These are phyloP conservation scores for Standfussiana lucernea DNA, from an alignment of 2,888 invertebrate species.

Conservation along the genomic window DNA sequence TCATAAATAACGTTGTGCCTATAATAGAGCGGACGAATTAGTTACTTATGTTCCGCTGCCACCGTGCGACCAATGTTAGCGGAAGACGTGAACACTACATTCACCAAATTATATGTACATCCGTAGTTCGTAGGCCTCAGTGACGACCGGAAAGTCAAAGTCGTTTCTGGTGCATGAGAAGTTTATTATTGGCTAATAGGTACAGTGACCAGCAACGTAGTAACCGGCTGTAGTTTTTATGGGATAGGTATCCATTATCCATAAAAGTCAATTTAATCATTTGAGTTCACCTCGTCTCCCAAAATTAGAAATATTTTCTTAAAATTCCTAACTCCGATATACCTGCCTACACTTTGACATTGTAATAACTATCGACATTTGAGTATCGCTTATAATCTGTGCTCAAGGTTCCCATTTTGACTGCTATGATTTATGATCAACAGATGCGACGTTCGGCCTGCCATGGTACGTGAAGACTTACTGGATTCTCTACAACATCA, in stretches of 20 bases:
- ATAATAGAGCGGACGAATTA: constrained; percentile 33
- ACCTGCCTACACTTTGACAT: constrained; percentile 35
- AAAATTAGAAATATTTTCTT: constrained; percentile 17
- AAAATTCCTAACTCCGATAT: neutral
- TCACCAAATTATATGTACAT: constrained; percentile 42
- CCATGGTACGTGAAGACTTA: constrained; percentile 88
- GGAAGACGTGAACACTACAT: constrained; percentile 35
- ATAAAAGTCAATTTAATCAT: constrained; percentile 1
- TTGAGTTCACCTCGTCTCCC: constrained; percentile 31
- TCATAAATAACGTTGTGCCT: constrained; percentile 27
- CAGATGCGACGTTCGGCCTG: constrained; percentile 84
- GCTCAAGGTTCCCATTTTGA: constrained; percentile 22
- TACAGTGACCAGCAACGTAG: neutral
- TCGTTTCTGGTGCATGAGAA: constrained; percentile 25
- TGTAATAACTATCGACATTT: constrained; percentile 36
- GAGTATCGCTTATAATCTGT: constrained; percentile 10
- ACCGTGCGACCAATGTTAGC: constrained; percentile 42
- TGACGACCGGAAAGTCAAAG: constrained; percentile 15
- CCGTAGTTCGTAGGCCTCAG: constrained; percentile 21
- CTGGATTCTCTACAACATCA: constrained; percentile 88
- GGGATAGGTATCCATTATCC: neutral
- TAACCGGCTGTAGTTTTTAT: constrained; percentile 27
- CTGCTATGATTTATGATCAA: constrained; percentile 18
- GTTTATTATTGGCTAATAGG: constrained; percentile 27
- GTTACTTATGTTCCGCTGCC: constrained; percentile 18